A percentile compares a stretch with the other conserved stretches of the same genome.
phyloP scores from a whole-genome alignment of 64 coral and sea anemone species.

The Dendronephthya gigantea region DNA sequence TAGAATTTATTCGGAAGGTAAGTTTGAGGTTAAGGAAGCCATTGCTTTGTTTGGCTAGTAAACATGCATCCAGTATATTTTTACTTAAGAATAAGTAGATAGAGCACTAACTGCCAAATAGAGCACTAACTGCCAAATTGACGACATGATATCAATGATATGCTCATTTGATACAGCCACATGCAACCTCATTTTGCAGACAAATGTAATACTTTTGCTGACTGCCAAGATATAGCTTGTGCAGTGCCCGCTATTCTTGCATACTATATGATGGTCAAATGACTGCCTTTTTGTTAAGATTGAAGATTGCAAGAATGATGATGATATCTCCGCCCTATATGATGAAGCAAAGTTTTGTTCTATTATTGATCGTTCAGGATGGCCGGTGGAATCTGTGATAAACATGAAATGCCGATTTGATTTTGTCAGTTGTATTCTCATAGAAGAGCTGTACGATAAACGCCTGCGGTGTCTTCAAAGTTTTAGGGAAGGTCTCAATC shows the following conservation, averaged over 20 bases:
- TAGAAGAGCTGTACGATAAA: conserved; percentile 25
- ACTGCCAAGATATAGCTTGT: no score
- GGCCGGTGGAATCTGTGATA: neutral
- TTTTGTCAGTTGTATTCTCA: neutral
- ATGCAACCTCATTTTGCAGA: no score
- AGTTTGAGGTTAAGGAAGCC: neutral
- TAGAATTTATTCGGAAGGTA: neutral
- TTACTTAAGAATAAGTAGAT: no score
- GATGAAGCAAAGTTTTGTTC: neutral
- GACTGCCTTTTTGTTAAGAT: neutral
- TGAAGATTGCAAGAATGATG: neutral
- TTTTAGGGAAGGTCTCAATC: neutral
- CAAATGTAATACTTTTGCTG: no score
- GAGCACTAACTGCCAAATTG: no score
- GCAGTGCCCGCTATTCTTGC: no score
- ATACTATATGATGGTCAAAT: no score
- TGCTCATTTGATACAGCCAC: no score
- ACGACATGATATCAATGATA: no score
- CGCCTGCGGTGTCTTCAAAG: neutral
- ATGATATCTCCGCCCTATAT: neutral
- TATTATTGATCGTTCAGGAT: neutral
- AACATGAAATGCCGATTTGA: neutral
- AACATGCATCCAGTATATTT: no score
- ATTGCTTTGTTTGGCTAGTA: neutral
- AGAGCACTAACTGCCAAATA: no score